Percentiles rank a stretch among this genome's conserved stretches.
Conservation (phyloP, 1,140 invertebrate genomes). For the Zaprionus capensis region DNA sequence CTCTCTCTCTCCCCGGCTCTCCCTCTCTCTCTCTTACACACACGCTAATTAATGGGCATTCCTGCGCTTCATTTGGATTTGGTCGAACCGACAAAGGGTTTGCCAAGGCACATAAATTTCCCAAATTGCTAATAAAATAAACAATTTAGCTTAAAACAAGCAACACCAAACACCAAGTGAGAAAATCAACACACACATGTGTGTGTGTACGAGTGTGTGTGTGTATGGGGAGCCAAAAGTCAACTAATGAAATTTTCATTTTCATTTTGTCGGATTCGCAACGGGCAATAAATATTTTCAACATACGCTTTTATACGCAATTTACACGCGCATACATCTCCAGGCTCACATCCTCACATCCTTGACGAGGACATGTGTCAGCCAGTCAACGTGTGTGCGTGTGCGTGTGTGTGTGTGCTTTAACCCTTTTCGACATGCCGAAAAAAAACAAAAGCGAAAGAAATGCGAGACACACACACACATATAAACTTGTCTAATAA, state of each 20-base stretch:
- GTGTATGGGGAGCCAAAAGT: constrained; percentile 28
- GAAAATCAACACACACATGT: constrained; percentile 31
- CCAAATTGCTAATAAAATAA: constrained; percentile 83
- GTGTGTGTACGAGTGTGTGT: neutral
- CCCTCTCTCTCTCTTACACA: neutral
- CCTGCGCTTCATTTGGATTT: constrained; percentile 67
- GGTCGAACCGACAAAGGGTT: constrained; percentile 5
- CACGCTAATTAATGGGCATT: constrained; percentile 78
- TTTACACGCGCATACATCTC: constrained; percentile 80
- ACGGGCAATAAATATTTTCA: constrained; percentile 84
- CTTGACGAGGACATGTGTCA: constrained; percentile 46
- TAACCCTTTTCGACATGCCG: constrained; percentile 53
- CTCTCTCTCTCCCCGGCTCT: neutral
- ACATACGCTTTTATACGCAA: constrained; percentile 83
- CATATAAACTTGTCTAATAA: constrained; percentile 78
- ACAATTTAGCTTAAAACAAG: constrained; percentile 76
- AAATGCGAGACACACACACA: constrained; percentile 51
- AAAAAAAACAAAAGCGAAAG: constrained; percentile 48
- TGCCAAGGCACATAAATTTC: constrained; percentile 67
- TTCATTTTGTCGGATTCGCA: constrained; percentile 83
- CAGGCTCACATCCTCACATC: constrained; percentile 45
- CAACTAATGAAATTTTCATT: constrained; percentile 83
- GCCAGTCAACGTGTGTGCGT: constrained; percentile 1
- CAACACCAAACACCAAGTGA: constrained; percentile 4
- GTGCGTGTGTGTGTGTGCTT: constrained; percentile 19